Evolutionary conservation across 2,113 vertebrate genomes (phyloP).

Genomic region (Scomber colias): DNA sequence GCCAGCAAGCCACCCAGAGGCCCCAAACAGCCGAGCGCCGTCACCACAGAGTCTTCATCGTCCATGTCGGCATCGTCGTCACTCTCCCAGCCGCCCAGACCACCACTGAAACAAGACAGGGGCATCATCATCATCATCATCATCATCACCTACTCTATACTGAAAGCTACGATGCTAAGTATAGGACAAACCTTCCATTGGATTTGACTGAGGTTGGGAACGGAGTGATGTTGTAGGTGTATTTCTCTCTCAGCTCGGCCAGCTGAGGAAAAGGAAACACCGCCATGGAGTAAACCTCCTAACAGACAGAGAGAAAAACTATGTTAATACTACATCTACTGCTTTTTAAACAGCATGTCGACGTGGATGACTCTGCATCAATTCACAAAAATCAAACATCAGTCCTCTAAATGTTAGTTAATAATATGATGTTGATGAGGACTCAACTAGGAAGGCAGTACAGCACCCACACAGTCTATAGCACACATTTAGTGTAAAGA

Average conservation of each 20-base stretch:
- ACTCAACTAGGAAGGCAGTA: no score
- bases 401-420: no score
- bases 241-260: slow-evolving; percentile 97
- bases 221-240: slow-evolving; percentile 98
- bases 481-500: no score
- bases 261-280: slow-evolving; percentile 97
- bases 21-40: slow-evolving; percentile 93
- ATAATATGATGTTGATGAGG: no score
- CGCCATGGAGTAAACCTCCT: slow-evolving; percentile 98
- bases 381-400: no score
- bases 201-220: slow-evolving; percentile 93
- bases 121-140: background rate
- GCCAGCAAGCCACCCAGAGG: slow-evolving; percentile 93
- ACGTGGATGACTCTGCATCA: no score
- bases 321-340: no score
- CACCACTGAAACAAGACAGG: slow-evolving; percentile 63
- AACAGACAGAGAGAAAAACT: slow-evolving; percentile 13
- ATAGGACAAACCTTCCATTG: slow-evolving; percentile 85
- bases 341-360: no score
- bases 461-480: no score
- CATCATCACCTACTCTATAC: no score
- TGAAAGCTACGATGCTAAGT: no score
- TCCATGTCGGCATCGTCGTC: slow-evolving; percentile 95
- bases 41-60: slow-evolving; percentile 91
- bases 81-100: slow-evolving; percentile 90